Conservation (phyloP, 2,888 invertebrate species). For the Phaedon cochleariae region DNA sequence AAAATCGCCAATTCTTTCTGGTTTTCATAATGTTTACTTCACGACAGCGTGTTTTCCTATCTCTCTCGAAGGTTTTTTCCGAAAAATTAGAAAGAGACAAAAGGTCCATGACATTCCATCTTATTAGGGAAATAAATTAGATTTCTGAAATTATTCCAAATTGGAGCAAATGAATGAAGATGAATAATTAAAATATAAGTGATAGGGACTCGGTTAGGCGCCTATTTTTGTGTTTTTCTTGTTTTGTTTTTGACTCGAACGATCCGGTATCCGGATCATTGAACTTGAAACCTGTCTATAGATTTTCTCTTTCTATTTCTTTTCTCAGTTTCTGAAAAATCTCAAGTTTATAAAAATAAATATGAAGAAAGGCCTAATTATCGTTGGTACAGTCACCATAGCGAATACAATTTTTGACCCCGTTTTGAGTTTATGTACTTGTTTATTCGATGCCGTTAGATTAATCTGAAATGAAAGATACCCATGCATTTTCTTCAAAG, state of each 20-base stretch:
- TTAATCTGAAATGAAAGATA: slow-evolving; percentile 52
- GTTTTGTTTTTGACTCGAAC: slow-evolving; percentile 27
- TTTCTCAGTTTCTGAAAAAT: slow-evolving; percentile 58
- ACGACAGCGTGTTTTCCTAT: slow-evolving; percentile 40
- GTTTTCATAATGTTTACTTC: not conserved
- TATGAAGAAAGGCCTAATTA: slow-evolving; percentile 62
- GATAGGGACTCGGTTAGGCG: slow-evolving; percentile 1
- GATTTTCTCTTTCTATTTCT: slow-evolving; percentile 56
- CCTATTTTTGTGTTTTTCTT: not conserved
- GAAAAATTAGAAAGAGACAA: slow-evolving; percentile 50
- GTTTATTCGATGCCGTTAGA: slow-evolving; percentile 58
- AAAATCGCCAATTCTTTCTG: not conserved
- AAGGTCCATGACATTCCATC: slow-evolving; percentile 29
- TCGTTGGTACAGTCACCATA: slow-evolving; percentile 52
- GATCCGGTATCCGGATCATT: slow-evolving; percentile 51
- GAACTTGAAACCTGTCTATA: slow-evolving; percentile 52
- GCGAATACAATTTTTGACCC: slow-evolving; percentile 61
- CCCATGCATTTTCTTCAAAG: slow-evolving; percentile 42
- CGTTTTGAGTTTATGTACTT: slow-evolving; percentile 60
- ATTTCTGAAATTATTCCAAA: slow-evolving; percentile 17
- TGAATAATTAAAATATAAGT: slow-evolving; percentile 21
- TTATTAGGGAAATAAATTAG: slow-evolving; percentile 6
- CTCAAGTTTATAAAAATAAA: slow-evolving; percentile 62
- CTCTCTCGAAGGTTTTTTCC: slow-evolving; percentile 50
- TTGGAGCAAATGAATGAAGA: slow-evolving; percentile 19